Evolutionary conservation across 2,113 vertebrate species (phyloP).

Genomic region (Scartelaos histophorus): DNA sequence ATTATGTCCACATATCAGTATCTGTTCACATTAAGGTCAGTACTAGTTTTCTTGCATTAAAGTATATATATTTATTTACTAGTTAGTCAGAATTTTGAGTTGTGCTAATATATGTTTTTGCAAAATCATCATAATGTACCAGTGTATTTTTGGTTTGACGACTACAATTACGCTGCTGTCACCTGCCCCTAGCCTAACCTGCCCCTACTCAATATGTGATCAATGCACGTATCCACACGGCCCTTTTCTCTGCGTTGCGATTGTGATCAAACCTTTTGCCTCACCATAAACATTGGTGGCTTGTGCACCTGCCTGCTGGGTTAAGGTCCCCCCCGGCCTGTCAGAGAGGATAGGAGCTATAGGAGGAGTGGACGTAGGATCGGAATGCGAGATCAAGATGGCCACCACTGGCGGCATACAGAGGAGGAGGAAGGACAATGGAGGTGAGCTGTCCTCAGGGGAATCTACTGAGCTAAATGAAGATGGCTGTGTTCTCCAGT

Average conservation of each 20-base stretch:
- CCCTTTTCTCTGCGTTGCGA: background rate
- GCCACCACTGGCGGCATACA: constrained; percentile 58
- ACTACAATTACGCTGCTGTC: constrained; percentile 32
- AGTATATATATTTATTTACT: no score
- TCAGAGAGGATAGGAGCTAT: constrained; percentile 36
- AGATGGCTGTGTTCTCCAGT: constrained; percentile 52
- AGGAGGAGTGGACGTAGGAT: constrained; percentile 35
- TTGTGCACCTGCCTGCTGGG: constrained; percentile 11
- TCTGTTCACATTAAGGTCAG: no score
- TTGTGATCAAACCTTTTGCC: constrained; percentile 13
- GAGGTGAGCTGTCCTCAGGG: constrained; percentile 67
- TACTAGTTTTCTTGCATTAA: no score
- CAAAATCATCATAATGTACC: background rate
- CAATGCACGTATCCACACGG: background rate
- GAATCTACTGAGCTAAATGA: constrained; percentile 62
- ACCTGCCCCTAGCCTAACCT: constrained; percentile 18
- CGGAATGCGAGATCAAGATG: constrained; percentile 57
- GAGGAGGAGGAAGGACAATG: constrained; percentile 61
- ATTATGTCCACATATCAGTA: no score
- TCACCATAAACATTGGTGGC: constrained; percentile 8
- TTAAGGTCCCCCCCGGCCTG: constrained; percentile 25
- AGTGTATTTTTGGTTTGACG: background rate
- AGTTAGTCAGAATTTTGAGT: background rate
- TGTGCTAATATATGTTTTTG: background rate
- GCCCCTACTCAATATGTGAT: constrained; percentile 18